Percentiles rank a stretch among this genome's conserved stretches.
phyloP scores from a whole-genome alignment of 2,888 invertebrate species.

The Drosophila siamana region DNA sequence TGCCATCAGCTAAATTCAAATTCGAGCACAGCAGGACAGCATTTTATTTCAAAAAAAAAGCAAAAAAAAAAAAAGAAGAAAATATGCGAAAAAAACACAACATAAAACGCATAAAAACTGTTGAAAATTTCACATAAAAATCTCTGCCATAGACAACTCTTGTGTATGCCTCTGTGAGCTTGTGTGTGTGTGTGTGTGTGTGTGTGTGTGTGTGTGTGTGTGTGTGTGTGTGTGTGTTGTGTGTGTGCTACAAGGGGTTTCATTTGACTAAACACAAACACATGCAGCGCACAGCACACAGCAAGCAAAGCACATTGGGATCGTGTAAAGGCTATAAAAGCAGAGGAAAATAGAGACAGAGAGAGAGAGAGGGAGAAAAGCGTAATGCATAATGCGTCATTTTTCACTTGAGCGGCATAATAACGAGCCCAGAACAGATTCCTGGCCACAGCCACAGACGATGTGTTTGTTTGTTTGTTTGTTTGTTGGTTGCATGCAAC shows the following conservation, averaged over 20 bases:
- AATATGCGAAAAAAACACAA: background rate
- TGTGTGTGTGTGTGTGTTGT: conserved; percentile 13
- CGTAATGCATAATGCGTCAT: conserved; percentile 66
- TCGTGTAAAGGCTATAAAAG: conserved; percentile 18
- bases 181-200: conserved; percentile 13
- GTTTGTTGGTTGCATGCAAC: conserved; percentile 26
- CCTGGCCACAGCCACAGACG: conserved; percentile 17
- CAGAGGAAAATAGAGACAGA: too few species aligned
- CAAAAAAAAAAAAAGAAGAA: conserved; percentile 10
- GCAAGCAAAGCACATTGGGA: conserved; percentile 14
- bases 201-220: conserved; percentile 3
- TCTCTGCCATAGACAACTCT: conserved; percentile 62
- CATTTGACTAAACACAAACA: conserved; percentile 48
- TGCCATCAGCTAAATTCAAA: conserved; percentile 56
- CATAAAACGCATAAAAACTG: conserved; percentile 19
- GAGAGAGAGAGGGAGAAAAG: too few species aligned
- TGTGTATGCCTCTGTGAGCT: conserved; percentile 13
- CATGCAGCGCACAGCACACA: conserved; percentile 11
- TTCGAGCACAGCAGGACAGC: conserved; percentile 58
- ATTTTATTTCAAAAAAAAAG: conserved; percentile 29
- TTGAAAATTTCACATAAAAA: conserved; percentile 56
- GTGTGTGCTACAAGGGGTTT: conserved; percentile 42
- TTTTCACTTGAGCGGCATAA: conserved; percentile 70
- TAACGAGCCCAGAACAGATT: conserved; percentile 49
- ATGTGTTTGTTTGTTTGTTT: conserved; percentile 8